Conservation (phyloP, 2,888 invertebrate genomes). For the Meiosimyza decipiens region DNA sequence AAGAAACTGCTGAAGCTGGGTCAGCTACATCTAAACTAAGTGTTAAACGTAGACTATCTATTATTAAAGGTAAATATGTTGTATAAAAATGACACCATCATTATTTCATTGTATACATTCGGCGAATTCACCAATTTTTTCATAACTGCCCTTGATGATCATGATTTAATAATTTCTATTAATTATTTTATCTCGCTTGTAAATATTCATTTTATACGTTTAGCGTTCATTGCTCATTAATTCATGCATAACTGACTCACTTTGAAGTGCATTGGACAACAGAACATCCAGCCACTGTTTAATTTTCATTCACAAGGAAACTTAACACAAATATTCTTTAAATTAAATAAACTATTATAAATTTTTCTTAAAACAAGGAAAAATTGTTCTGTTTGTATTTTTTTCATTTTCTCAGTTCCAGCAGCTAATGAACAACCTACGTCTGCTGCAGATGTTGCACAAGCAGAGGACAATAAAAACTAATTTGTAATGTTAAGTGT, state of each 20-base stretch:
- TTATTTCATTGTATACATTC: background rate
- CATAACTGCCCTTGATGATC: too few relatives aligned
- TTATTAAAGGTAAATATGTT: conserved; percentile 55
- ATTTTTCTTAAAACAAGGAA: conserved; percentile 23
- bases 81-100: background rate
- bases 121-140: too few relatives aligned
- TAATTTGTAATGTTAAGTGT: too few relatives aligned
- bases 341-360: conserved; percentile 2
- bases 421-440: conserved; percentile 14
- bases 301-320: conserved; percentile 28
- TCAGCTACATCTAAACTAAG: conserved; percentile 34
- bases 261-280: conserved; percentile 29
- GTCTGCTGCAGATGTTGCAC: conserved; percentile 23
- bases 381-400: conserved; percentile 20
- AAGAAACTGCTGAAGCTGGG: conserved; percentile 35
- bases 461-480: conserved; percentile 18
- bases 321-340: conserved; percentile 22
- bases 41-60: conserved; percentile 56
- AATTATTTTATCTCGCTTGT: conserved; percentile 14
- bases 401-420: conserved; percentile 21
- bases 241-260: conserved; percentile 3
- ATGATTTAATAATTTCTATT: too few relatives aligned
- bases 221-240: conserved; percentile 10
- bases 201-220: conserved; percentile 23
- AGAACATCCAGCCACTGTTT: conserved; percentile 30